Evolutionary conservation across 2,888 invertebrate genomes (phyloP), one percentile per base, ranked within the genome.

Genomic region (Ptilodon capucinus): DNA sequence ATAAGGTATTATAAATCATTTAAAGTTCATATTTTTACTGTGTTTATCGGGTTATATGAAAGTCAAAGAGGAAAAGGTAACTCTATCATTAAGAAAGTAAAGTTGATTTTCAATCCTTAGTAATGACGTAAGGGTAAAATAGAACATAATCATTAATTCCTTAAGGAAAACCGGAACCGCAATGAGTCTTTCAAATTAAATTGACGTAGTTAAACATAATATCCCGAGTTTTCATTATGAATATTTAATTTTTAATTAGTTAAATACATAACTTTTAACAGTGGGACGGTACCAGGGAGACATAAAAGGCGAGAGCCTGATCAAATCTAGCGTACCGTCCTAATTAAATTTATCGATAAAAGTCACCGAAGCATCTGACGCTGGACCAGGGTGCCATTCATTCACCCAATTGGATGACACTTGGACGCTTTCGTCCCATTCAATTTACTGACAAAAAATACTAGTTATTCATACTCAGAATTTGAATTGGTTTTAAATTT

Each of bases 321-420:
- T 53, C 48, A 53, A 63, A 60, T 60, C 51, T 53, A 55, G 48
- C 51, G 40, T 47, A 49, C 40, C 38, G 35, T 41, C 44, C 47
- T 42, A 64, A 72, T 71, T 65, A 46, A 54, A 66, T 68, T 74
- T 64, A 65, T 65, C 60, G 55, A 48, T 47, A 52, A 58, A 64
- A 65, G 45, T 58, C 63, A 49, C 54, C 60, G 54, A 46, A 44
- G 48, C 54, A 63, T 58, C 55, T 64, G 54, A 50, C 60, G 57
- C 34, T 36, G 34, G 50, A 46, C 42, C 40, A 43, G 39, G 44
- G 45, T 48, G 42, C 42, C 42, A 43, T 48, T 48, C 46, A 39
- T 46, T 62, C 48, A 30, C 61, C 60, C 48, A 56, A 60, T 61
- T 47, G 44, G 38, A 47, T 17, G 44, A 47, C 49, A 42, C 39